phyloP scores from a whole-genome alignment of 35 echinoderm and acorn worm genomes.

The Ophioderma brevispina region DNA sequence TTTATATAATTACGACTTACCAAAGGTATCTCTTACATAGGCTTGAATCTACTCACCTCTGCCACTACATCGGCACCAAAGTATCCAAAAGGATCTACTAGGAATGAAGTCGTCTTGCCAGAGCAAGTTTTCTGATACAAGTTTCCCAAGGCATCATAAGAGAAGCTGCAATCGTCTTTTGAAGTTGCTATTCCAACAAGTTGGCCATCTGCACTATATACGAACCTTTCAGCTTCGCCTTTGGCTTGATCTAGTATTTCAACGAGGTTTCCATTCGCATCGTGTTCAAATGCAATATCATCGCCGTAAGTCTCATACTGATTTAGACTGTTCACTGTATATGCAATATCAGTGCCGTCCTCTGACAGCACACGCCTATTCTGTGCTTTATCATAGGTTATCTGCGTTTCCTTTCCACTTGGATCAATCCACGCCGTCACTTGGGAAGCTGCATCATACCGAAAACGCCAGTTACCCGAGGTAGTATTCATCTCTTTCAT shows the following conservation, averaged over 20 bases:
- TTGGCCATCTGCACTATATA: constrained; percentile 35
- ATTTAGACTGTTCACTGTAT: constrained; percentile 45
- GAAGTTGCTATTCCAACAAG: background rate
- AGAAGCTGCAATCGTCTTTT: constrained; percentile 24
- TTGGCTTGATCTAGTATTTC: constrained; percentile 1
- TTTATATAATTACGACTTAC: too few relatives aligned
- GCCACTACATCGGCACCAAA: constrained; percentile 41
- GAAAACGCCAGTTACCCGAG: constrained; percentile 16
- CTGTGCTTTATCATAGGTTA: constrained; percentile 34
- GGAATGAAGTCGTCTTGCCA: constrained; percentile 14
- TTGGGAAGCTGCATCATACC: constrained; percentile 58
- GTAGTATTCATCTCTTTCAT: background rate
- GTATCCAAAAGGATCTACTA: constrained; percentile 65
- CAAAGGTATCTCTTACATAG: too few relatives aligned
- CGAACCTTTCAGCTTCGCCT: constrained; percentile 1
- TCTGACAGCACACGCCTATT: constrained; percentile 30
- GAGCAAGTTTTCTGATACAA: constrained; percentile 45
- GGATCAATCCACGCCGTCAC: constrained; percentile 49
- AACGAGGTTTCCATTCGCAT: constrained; percentile 40
- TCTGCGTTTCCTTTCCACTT: constrained; percentile 14
- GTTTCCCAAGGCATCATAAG: constrained; percentile 53
- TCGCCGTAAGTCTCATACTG: constrained; percentile 47
- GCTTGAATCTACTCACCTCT: constrained; percentile 28
- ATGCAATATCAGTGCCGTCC: constrained; percentile 7
- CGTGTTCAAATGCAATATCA: constrained; percentile 12